These are phyloP conservation scores for Cerceris ruficornis DNA, from an alignment of 2,888 invertebrate genomes.

Conservation along the genomic window DNA sequence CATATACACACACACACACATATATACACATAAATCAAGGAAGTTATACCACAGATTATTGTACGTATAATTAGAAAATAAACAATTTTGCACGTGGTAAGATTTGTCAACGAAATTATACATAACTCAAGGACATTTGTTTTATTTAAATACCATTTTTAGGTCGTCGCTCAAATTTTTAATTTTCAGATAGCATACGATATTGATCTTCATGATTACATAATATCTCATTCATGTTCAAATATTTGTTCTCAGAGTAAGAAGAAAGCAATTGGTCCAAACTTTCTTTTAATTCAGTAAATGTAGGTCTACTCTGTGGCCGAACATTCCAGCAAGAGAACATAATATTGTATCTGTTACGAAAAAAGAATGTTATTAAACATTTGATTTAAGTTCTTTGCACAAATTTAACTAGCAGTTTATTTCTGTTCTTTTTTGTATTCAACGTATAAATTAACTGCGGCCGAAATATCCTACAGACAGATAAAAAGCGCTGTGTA, in stretches of 20 bases:
- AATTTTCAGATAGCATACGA: neutral
- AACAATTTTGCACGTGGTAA: constrained; percentile 72
- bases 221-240: constrained; percentile 66
- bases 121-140: neutral
- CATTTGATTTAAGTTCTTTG: neutral
- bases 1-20: constrained; percentile 38
- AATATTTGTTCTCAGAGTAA: constrained; percentile 73
- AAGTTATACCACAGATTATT: constrained; percentile 73
- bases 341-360: constrained; percentile 89
- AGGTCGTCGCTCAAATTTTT: neutral
- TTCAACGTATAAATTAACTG: too few relatives aligned
- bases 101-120: constrained; percentile 4
- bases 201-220: constrained; percentile 19
- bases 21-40: constrained; percentile 46
- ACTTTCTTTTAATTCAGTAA: constrained; percentile 84
- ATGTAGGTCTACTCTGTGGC: constrained; percentile 88
- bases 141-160: neutral
- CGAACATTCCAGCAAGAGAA: constrained; percentile 87
- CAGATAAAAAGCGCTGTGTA: neutral
- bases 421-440: too few relatives aligned
- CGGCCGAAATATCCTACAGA: too few relatives aligned
- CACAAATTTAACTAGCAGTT: neutral
- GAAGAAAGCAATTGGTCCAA: constrained; percentile 83
- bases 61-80: constrained; percentile 73
- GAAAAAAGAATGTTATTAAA: neutral